phyloP scores from a whole-genome alignment of 2,888 invertebrate species.

The Odontomyia ornata region DNA sequence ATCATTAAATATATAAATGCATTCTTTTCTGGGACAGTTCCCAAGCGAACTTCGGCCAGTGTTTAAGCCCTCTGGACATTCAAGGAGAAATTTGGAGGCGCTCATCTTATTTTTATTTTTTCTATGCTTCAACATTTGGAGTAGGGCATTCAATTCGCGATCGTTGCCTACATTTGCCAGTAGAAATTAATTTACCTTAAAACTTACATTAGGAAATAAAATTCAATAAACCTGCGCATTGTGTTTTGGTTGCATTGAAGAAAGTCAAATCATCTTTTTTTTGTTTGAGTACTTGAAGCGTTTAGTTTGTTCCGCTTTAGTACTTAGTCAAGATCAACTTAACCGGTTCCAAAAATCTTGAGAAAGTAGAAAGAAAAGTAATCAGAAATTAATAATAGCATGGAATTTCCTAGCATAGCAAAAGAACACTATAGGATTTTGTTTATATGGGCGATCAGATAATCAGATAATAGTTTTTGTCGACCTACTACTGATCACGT shows the following conservation, averaged over 20 bases:
- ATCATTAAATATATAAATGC: too few relatives aligned
- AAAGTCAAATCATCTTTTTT: not conserved
- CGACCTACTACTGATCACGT: conserved; percentile 19
- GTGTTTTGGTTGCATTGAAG: too few relatives aligned
- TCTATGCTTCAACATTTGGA: too few relatives aligned
- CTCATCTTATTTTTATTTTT: too few relatives aligned
- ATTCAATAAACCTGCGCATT: too few relatives aligned
- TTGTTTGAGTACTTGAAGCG: not conserved
- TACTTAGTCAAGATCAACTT: not conserved
- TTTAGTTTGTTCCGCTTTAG: not conserved
- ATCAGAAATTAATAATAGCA: not conserved
- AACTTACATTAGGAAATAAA: not conserved
- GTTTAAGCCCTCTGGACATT: too few relatives aligned
- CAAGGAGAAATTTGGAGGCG: too few relatives aligned
- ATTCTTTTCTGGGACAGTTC: too few relatives aligned
- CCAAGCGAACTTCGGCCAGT: too few relatives aligned
- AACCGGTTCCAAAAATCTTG: not conserved
- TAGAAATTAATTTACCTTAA: not conserved
- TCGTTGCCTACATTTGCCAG: not conserved
- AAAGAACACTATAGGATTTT: not conserved
- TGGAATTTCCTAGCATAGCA: not conserved
- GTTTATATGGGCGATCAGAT: not conserved
- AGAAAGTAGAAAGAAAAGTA: not conserved
- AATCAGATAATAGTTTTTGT: not conserved
- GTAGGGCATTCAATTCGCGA: not conserved